phyloP scores from a whole-genome alignment of 1,140 invertebrate genomes.

The Fopius arisanus region DNA sequence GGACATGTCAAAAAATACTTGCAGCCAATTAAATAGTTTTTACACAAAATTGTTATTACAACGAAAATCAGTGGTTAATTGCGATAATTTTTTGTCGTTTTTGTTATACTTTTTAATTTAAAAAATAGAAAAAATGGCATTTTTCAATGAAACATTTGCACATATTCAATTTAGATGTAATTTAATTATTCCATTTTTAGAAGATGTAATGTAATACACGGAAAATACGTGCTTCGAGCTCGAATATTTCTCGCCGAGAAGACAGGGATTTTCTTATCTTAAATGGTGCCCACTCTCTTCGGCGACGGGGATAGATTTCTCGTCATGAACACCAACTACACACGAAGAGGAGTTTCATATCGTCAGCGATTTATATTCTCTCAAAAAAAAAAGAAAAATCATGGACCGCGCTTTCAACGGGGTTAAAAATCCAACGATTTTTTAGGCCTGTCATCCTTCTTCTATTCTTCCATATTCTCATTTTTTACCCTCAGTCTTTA shows the following conservation, averaged over 20 bases:
- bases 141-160: too few species aligned
- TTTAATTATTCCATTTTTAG: too few species aligned
- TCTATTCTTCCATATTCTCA: neutral
- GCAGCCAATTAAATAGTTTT: too few species aligned
- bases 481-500: neutral
- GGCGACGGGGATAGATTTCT: constrained; percentile 21
- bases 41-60: too few species aligned
- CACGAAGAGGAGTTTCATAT: constrained; percentile 10
- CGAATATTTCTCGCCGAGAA: neutral
- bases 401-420: neutral
- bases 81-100: too few species aligned
- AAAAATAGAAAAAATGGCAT: too few species aligned
- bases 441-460: neutral
- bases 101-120: too few species aligned
- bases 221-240: neutral
- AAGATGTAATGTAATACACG: neutral
- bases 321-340: neutral
- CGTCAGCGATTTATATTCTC: constrained; percentile 25
- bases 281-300: constrained; percentile 19
- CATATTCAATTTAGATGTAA: too few species aligned
- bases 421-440: neutral
- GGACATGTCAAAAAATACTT: too few species aligned
- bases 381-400: neutral
- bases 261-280: constrained; percentile 4
- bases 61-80: too few species aligned